Conservation (phyloP, 2,113 vertebrate genomes). For the Boulengeromyrus knoepffleri region DNA sequence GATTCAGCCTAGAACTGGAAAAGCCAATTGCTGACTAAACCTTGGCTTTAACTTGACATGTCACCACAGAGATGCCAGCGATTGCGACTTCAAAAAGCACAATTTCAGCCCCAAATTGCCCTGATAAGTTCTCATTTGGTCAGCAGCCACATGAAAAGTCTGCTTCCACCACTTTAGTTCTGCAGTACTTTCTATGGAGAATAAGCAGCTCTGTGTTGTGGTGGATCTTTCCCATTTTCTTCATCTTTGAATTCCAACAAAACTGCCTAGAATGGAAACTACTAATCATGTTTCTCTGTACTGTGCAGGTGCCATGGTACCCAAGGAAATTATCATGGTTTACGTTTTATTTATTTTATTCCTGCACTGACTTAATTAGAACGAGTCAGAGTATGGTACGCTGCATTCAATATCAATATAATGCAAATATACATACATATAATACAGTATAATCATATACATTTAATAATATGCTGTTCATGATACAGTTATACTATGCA, state of each 20-base stretch:
- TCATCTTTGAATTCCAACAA: not conserved
- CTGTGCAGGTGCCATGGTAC: not conserved
- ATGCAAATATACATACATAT: not conserved
- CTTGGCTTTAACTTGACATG: not conserved
- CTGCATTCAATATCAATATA: not conserved
- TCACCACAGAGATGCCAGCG: not conserved
- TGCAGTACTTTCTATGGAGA: not conserved
- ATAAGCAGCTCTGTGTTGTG: not conserved
- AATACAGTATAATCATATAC: not conserved
- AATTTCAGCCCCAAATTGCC: constrained; percentile 1
- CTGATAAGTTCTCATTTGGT: not conserved
- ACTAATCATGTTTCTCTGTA: not conserved
- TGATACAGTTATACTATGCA: not conserved
- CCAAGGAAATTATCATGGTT: not conserved
- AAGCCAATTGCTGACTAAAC: not conserved
- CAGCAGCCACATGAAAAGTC: not conserved
- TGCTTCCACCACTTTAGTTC: not conserved
- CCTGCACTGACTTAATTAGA: not conserved
- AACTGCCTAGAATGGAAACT: not conserved
- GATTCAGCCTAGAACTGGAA: not conserved
- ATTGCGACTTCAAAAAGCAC: not conserved
- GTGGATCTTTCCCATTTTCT: not conserved
- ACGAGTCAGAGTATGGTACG: not conserved
- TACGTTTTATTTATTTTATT: not conserved
- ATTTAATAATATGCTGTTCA: not conserved